Percentiles rank a stretch among this genome's conserved stretches.
phyloP scores from a whole-genome alignment of 2,888 invertebrate species.

The Abscondita cerata region DNA sequence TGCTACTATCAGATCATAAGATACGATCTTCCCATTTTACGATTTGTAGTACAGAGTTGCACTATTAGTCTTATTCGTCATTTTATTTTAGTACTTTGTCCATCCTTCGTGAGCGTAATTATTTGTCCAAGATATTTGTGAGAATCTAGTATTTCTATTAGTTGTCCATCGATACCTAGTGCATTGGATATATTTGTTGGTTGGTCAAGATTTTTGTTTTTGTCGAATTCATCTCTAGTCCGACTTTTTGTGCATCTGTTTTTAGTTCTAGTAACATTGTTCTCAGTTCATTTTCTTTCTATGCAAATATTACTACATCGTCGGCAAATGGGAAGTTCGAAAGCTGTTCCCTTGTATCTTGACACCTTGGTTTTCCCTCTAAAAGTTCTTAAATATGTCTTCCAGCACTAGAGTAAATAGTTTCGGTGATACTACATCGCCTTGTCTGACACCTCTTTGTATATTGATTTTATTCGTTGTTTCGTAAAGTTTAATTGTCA shows the following conservation, averaged over 20 bases:
- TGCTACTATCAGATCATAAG: too few relatives aligned
- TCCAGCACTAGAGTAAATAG: neutral
- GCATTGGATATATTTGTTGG: neutral
- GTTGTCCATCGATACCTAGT: slow-evolving; percentile 3
- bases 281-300: neutral
- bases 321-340: slow-evolving; percentile 3
- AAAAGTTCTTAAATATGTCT: neutral
- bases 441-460: neutral
- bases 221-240: slow-evolving; percentile 1
- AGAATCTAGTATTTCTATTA: too few relatives aligned
- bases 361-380: too few relatives aligned
- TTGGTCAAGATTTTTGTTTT: slow-evolving; percentile 1
- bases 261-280: too few relatives aligned
- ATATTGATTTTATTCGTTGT: too few relatives aligned
- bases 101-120: slow-evolving; percentile 1
- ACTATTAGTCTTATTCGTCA: neutral
- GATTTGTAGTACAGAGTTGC: too few relatives aligned
- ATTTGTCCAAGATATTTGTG: slow-evolving; percentile 5
- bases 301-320: slow-evolving; percentile 6
- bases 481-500: neutral
- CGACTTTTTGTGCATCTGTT: slow-evolving; percentile 7
- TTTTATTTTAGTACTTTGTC: neutral
- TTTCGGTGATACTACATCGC: too few relatives aligned
- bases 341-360: slow-evolving; percentile 2
- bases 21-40: too few relatives aligned